These are phyloP conservation scores for Griposia aprilina DNA, from an alignment of 2,888 invertebrate species.

Conservation along the genomic window DNA sequence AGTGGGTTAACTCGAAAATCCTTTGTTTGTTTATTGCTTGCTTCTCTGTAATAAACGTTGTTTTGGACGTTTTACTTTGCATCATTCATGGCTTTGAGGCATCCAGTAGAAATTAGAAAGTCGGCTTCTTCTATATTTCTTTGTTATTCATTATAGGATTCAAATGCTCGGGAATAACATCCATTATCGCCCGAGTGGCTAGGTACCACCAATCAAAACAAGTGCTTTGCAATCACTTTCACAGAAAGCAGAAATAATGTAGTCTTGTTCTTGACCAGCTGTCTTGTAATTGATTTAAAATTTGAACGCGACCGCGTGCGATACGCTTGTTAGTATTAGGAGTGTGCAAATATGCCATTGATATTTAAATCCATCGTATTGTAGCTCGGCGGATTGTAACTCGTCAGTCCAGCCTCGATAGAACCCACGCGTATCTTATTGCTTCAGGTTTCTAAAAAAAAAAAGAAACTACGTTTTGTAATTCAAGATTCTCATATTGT, in stretches of 20 bases:
- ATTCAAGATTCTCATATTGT: slow-evolving; percentile 49
- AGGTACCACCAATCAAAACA: slow-evolving; percentile 56
- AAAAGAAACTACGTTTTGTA: slow-evolving; percentile 59
- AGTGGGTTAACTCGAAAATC: slow-evolving; percentile 62
- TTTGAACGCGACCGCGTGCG: slow-evolving; percentile 27
- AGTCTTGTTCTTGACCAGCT: slow-evolving; percentile 44
- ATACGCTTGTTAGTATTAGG: slow-evolving; percentile 21
- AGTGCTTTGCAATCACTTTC: slow-evolving; percentile 59
- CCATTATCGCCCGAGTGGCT: slow-evolving; percentile 49
- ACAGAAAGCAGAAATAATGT: slow-evolving; percentile 56
- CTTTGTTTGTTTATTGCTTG: slow-evolving; percentile 59
- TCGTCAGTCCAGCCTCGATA: slow-evolving; percentile 66
- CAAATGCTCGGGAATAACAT: slow-evolving; percentile 47
- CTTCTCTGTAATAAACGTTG: slow-evolving; percentile 38
- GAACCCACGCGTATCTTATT: slow-evolving; percentile 68
- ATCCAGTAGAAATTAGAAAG: slow-evolving; percentile 47
- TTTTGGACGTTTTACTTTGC: slow-evolving; percentile 38
- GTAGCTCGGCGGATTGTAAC: slow-evolving; percentile 40
- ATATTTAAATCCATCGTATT: slow-evolving; percentile 49
- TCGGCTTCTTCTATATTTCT: slow-evolving; percentile 35
- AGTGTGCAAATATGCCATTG: slow-evolving; percentile 26
- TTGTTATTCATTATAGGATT: slow-evolving; percentile 46
- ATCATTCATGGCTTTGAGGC: slow-evolving; percentile 27
- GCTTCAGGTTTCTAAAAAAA: slow-evolving; percentile 66
- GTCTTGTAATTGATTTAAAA: slow-evolving; percentile 45